phyloP scores from a whole-genome alignment of 2,888 invertebrate species.

The Trichopria drosophilae region DNA sequence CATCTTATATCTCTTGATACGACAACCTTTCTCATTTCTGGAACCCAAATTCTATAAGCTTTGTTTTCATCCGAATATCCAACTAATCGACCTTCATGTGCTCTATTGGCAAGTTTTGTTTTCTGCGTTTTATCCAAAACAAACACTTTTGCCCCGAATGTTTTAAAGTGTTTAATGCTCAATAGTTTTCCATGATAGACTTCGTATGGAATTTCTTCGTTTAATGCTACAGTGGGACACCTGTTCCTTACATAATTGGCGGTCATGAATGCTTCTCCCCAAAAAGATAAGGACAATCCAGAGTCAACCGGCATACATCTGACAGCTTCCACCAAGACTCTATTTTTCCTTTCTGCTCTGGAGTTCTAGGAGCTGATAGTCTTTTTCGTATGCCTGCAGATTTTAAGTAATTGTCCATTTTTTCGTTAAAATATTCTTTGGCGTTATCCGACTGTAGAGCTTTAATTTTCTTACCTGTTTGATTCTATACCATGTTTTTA shows the following conservation, averaged over 20 bases:
- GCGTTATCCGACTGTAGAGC: constrained; percentile 33
- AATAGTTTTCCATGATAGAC: neutral
- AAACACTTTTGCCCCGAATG: neutral
- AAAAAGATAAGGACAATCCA: neutral
- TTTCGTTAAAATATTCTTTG: constrained; percentile 23
- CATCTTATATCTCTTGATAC: neutral
- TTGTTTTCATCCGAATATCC: neutral
- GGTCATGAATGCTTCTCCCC: constrained; percentile 1
- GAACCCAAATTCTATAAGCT: neutral
- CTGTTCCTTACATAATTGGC: neutral
- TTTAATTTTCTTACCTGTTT: constrained; percentile 29
- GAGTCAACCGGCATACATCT: neutral
- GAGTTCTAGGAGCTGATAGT: constrained; percentile 27
- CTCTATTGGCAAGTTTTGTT: neutral
- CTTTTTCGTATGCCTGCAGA: neutral
- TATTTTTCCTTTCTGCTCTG: neutral
- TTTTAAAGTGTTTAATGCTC: neutral
- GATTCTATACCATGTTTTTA: constrained; percentile 25
- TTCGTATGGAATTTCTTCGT: neutral
- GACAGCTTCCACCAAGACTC: neutral
- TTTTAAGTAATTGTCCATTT: constrained; percentile 31
- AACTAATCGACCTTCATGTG: neutral
- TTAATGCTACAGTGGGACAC: neutral
- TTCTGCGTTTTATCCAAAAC: neutral
- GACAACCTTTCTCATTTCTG: neutral